Evolutionary conservation across 2,797 vertebrate species (phyloP), one percentile per base, ranked within the genome.

Genomic region (Phylloscopus collybita): DNA sequence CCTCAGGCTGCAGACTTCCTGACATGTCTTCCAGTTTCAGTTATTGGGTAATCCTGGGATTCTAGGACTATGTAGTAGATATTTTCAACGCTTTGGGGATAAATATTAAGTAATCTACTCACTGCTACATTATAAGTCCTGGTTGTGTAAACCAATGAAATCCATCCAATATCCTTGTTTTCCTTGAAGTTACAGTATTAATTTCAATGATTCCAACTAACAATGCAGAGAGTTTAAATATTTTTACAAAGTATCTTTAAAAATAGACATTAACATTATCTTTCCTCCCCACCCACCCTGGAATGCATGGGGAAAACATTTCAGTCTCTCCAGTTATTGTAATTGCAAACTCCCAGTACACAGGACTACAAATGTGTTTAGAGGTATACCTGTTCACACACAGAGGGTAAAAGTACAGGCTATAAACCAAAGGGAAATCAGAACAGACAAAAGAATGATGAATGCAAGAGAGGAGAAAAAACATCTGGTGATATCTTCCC

Each of bases 261-360:
- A 86, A 64, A 81, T 38, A 29, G 5, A 64, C 45, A 53, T 29
- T 27, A 16, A 49, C 42, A 6, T 56, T 80, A 19, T 75, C 9
- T 67, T 69, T 49, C 47, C 40, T 36, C 7, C 4, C 3, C 2
- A 6, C 0, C 6, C 5, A 21, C 27, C 22, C 27, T 4, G 2
- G 85, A 91, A 86, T 50, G n/a, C 32, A 34, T 6, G 51, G 16
- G 29, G 16, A 49, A 75, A 92, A 69, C 49, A 86, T 57, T 83
- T 86, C 34, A 47, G 53, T 64, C 40, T 67, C 86, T 71, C 29
- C 51, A 84, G 70, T 47, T 65, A 69, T 14, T 9, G 1, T 34
- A 72, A 47, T 32, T 61, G 32, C 62, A 81, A 87, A 26, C n/a
- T 92, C 51, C 32, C 21, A 15, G 10, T 54, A 11, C 3, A 17